Base-by-base conservation (phyloP, 2,113 vertebrate genomes). In the Phylloscopus whistleri region DNA sequence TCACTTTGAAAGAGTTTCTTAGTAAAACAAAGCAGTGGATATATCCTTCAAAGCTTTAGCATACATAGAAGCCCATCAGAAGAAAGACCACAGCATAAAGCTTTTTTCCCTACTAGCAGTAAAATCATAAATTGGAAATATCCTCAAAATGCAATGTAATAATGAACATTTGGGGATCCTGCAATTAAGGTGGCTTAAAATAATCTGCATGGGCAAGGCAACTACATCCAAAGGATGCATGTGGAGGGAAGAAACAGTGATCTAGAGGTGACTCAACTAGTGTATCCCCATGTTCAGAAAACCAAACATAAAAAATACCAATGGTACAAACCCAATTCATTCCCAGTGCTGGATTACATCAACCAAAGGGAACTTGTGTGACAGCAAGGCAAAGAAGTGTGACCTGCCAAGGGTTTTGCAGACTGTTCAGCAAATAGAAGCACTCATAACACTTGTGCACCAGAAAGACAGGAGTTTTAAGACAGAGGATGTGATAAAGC, bases 381-480 rank as follows among this genome's bases (percentile, higher is more conserved):
- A 67, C 26, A 69, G 30, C 2, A 28, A 66, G 35, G 49, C 35
- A 72, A 75, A 75, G 48, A 48, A 35, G 15, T 44, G 18, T 9
- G 15, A 51, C 62, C 43, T 67, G 41, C 13, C 41, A 62, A 16
- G 23, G 26, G 37, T 20, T 82, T 53, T 81, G 74, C 46, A 2
- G 6, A 33, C 26, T 86, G 63, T 28, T 89, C 62, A 52, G 60
- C 91, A 67, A 62, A 37, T 0, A 23, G 64, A 53, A 85, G 77
- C 41, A 75, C 35, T 68, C 58, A 30, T 16, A 70, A 89, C 67
- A 83, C 26, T 46, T 60, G 37, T 17, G 46, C 1, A 3, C 22
- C 62, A 70, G 63, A 85, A 20, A 53, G 74, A 66, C 35, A 28
- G 41, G 80, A 75, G 16, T 96, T 97, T 94, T 86, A 95, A 79